Percentiles rank a stretch among this genome's conserved stretches.
Evolutionary conservation across 2,113 vertebrate species (phyloP).

Genomic region (Rallus limicola): DNA sequence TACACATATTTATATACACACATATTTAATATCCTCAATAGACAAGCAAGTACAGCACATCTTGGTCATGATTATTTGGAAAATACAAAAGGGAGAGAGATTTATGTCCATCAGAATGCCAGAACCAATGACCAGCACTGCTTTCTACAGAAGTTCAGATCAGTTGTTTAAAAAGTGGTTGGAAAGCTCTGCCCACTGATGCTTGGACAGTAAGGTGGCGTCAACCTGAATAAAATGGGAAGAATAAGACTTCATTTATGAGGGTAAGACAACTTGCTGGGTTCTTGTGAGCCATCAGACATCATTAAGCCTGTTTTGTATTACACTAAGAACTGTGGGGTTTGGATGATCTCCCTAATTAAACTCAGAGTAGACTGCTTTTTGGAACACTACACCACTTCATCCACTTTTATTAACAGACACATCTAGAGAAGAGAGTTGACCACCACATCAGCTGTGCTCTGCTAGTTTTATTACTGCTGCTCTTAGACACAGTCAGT

Average conservation of each 20-base stretch:
- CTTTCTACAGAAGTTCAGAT: neutral
- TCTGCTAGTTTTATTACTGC: neutral
- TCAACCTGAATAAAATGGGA: constrained; percentile 34
- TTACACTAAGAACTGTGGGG: neutral
- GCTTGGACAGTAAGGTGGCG: neutral
- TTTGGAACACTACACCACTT: neutral
- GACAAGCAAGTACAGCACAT: neutral
- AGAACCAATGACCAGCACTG: neutral
- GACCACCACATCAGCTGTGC: neutral
- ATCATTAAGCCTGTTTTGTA: constrained; percentile 6
- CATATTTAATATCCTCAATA: neutral
- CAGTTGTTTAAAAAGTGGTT: neutral
- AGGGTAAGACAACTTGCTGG: constrained; percentile 37
- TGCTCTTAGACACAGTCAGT: neutral
- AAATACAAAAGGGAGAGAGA: neutral
- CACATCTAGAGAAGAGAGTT: neutral
- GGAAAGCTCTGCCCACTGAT: neutral
- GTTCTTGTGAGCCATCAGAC: neutral
- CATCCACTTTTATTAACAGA: neutral
- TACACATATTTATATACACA: neutral
- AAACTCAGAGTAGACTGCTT: neutral
- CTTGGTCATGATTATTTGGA: neutral
- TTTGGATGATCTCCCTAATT: constrained; percentile 10
- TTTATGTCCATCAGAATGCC: neutral
- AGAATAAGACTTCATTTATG: constrained; percentile 39